Conservation (phyloP, 2,113 vertebrate species). For the Proteles cristata region DNA sequence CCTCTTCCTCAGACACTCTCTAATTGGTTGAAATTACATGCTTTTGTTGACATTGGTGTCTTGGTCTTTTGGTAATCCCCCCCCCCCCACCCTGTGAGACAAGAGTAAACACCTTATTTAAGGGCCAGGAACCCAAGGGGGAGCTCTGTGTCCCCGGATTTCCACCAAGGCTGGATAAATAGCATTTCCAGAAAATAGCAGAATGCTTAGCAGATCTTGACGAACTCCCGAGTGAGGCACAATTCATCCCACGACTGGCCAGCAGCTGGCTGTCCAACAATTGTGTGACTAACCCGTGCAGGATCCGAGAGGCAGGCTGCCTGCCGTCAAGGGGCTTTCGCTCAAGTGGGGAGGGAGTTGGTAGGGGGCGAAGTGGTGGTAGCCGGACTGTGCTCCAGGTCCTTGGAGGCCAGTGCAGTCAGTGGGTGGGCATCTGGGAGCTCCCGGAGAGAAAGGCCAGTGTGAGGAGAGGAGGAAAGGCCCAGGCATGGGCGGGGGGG, state of each 20-base stretch:
- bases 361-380: neutral
- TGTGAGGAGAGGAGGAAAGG: neutral
- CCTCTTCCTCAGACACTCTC: neutral
- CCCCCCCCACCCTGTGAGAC: too few relatives aligned
- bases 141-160: neutral
- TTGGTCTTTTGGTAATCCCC: neutral
- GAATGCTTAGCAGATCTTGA: neutral
- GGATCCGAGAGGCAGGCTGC: neutral
- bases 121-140: neutral
- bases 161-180: neutral
- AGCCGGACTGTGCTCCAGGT: neutral
- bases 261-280: neutral
- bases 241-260: fast-evolving
- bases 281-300: fast-evolving
- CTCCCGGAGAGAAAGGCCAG: neutral
- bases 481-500: neutral
- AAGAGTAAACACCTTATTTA: neutral
- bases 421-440: neutral
- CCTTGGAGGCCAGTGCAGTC: neutral
- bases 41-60: neutral
- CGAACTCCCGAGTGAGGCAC: fast-evolving
- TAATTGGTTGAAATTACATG: neutral
- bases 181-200: neutral
- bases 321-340: neutral
- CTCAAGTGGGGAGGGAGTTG: neutral